phyloP scores from a whole-genome alignment of 2,797 vertebrate species.

The Sebastes minor region DNA sequence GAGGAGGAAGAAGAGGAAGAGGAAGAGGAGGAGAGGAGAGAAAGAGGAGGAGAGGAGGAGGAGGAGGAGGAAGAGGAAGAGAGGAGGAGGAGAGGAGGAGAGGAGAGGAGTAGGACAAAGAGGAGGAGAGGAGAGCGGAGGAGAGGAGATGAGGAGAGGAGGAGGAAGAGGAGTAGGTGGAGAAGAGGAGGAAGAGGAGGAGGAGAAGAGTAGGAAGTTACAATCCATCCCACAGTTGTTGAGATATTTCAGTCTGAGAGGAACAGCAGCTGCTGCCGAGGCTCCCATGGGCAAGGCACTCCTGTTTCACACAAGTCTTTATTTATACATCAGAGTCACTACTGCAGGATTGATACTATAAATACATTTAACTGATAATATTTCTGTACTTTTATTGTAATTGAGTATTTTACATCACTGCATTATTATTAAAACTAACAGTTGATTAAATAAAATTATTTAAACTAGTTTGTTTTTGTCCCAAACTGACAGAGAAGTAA shows the following conservation, averaged over 20 bases:
- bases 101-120: too few relatives aligned
- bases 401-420: background rate
- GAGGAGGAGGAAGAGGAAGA: too few relatives aligned
- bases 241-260: background rate
- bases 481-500: background rate
- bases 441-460: background rate
- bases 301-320: conserved; percentile 7
- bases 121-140: too few relatives aligned
- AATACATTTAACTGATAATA: background rate
- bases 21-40: too few relatives aligned
- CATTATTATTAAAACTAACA: too few relatives aligned
- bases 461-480: background rate
- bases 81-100: rapidly evolving
- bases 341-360: background rate
- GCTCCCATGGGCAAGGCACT: conserved; percentile 14
- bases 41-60: too few relatives aligned
- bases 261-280: background rate
- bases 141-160: too few relatives aligned
- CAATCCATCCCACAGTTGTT: background rate
- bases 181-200: background rate
- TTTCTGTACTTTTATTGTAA: background rate
- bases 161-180: background rate
- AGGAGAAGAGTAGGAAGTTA: background rate
- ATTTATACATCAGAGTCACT: conserved; percentile 9
- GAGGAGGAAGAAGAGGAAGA: rapidly evolving